These are phyloP conservation scores for Hirudo medicinalis DNA, from an alignment of 1,140 invertebrate species.

Conservation along the genomic window DNA sequence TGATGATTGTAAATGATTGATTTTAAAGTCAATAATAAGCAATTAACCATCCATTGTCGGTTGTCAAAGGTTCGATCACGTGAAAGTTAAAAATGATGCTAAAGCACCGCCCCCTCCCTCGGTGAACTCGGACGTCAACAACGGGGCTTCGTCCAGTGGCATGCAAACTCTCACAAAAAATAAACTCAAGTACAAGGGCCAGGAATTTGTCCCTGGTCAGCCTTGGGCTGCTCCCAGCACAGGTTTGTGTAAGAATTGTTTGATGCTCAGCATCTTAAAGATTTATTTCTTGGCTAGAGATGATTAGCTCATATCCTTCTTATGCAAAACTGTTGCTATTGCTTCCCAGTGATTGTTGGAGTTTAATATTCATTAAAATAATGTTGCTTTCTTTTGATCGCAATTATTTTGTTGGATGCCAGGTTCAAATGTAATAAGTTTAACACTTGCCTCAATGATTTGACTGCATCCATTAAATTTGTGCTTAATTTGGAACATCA, in stretches of 20 bases:
- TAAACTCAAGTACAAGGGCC: not conserved
- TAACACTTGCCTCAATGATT: too few relatives aligned
- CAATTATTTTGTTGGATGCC: too few relatives aligned
- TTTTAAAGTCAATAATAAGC: not conserved
- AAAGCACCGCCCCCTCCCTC: not conserved
- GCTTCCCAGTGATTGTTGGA: too few relatives aligned
- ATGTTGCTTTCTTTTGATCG: too few relatives aligned
- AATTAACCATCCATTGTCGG: not conserved
- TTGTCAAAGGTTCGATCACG: not conserved
- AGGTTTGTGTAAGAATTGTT: not conserved
- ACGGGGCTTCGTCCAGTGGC: not conserved
- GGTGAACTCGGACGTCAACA: not conserved
- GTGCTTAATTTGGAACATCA: too few relatives aligned
- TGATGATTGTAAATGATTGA: not conserved
- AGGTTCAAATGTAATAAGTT: too few relatives aligned
- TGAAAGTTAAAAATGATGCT: not conserved
- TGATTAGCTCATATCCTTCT: too few relatives aligned
- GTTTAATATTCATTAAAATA: too few relatives aligned
- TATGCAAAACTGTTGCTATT: too few relatives aligned
- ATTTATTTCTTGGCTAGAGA: not conserved
- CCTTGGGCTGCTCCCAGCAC: not conserved
- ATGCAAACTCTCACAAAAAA: conserved; percentile 26
- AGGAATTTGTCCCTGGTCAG: not conserved
- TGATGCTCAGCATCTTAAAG: not conserved
- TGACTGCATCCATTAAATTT: too few relatives aligned